These are phyloP conservation scores for Stomatorhinus walkeri DNA, from an alignment of 2,797 vertebrate genomes.

Conservation along the genomic window DNA sequence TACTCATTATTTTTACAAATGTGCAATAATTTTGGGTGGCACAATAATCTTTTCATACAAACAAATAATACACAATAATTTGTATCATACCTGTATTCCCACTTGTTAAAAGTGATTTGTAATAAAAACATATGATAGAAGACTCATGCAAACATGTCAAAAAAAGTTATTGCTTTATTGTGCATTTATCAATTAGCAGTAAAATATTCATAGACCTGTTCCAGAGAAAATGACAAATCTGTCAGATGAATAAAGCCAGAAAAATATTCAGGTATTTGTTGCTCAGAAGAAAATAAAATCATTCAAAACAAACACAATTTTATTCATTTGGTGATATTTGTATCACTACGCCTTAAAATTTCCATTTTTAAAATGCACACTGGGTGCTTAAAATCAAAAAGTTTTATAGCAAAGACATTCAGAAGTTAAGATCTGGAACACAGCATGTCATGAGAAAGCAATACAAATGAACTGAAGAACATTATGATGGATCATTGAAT, in stretches of 20 bases:
- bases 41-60: not conserved
- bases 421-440: conserved; percentile 46
- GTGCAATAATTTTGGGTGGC: not conserved
- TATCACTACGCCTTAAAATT: conserved; percentile 54
- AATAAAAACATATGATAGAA: conserved; percentile 7
- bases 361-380: conserved; percentile 59
- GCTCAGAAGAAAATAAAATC: conserved; percentile 57
- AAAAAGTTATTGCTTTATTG: conserved; percentile 49
- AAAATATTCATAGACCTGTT: conserved; percentile 49
- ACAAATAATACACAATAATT: not conserved
- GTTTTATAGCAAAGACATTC: conserved; percentile 46
- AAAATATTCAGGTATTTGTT: conserved; percentile 35
- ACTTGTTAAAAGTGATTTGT: not conserved
- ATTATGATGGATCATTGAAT: conserved; percentile 33
- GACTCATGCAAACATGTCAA: conserved; percentile 24
- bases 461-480: conserved; percentile 43
- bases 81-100: not conserved
- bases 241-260: conserved; percentile 54
- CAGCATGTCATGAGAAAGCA: conserved; percentile 37
- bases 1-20: not conserved
- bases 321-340: conserved; percentile 50
- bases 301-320: conserved; percentile 53
- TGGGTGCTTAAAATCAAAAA: conserved; percentile 62
- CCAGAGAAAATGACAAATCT: conserved; percentile 52
- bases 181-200: conserved; percentile 31